A percentile compares a stretch with the other conserved stretches of the same genome.
phyloP scores from a whole-genome alignment of 2,113 vertebrate species.

The Tupaia chinensis region DNA sequence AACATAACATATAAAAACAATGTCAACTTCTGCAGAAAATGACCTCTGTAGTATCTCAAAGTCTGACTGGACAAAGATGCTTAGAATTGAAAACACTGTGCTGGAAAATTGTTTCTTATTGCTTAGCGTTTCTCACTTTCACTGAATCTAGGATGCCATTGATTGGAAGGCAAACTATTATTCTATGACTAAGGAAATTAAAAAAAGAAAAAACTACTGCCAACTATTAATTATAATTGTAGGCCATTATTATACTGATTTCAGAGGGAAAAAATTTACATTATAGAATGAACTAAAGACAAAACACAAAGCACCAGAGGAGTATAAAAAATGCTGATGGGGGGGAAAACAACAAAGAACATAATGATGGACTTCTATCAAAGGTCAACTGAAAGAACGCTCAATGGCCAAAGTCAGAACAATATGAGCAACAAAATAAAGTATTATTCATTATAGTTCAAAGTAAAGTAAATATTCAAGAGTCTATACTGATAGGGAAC shows the following conservation, averaged over 20 bases:
- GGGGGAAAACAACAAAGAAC: neutral
- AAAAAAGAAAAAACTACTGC: neutral
- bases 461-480: neutral
- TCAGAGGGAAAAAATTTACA: neutral
- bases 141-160: conserved; percentile 1
- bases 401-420: neutral
- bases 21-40: neutral
- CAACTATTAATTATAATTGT: neutral
- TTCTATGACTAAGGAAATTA: neutral
- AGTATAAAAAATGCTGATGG: neutral
- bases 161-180: neutral
- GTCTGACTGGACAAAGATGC: neutral
- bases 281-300: neutral
- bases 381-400: neutral
- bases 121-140: conserved; percentile 18
- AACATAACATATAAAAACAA: conserved; percentile 25
- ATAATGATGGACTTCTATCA: neutral
- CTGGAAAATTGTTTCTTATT: conserved; percentile 8
- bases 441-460: neutral
- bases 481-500: neutral
- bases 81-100: conserved; percentile 4
- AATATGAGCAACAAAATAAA: neutral
- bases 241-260: neutral
- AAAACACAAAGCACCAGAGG: neutral
- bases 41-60: conserved; percentile 33